Evolutionary conservation across 92 coral and sea anemone species (phyloP).

Genomic region (Anthopleura xanthogrammica): DNA sequence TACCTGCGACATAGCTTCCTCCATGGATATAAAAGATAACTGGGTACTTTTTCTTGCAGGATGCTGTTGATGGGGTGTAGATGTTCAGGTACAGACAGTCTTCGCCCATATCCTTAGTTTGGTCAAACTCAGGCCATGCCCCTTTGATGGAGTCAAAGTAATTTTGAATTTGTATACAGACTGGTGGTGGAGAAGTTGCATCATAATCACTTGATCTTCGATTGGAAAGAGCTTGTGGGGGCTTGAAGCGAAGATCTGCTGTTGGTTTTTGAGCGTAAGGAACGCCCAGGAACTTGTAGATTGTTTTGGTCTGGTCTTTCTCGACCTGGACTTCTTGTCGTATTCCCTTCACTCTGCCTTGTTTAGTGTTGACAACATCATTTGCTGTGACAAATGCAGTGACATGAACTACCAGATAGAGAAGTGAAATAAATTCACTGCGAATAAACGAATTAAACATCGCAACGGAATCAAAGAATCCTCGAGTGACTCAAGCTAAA

Average conservation of each 20-base stretch:
- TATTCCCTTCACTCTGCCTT: slow-evolving; percentile 22
- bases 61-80: slow-evolving; percentile 47
- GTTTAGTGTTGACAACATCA: neutral
- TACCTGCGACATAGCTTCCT: slow-evolving; percentile 61
- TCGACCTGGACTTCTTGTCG: slow-evolving; percentile 4
- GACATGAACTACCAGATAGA: neutral
- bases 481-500: too few species aligned
- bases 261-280: slow-evolving; percentile 46
- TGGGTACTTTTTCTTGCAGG: too few species aligned
- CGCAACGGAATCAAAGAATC: neutral
- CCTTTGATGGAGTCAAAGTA: slow-evolving; percentile 11
- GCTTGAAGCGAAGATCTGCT: slow-evolving; percentile 44
- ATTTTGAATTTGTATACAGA: slow-evolving; percentile 42
- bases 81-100: slow-evolving; percentile 15
- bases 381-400: neutral
- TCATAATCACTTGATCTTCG: slow-evolving; percentile 33
- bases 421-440: neutral
- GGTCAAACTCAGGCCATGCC: slow-evolving; percentile 27
- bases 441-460: slow-evolving; percentile 7
- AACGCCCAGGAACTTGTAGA: slow-evolving; percentile 37
- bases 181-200: slow-evolving; percentile 47
- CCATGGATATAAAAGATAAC: slow-evolving; percentile 58
- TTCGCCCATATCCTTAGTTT: slow-evolving; percentile 37
- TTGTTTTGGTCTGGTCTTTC: slow-evolving; percentile 31
- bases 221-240: slow-evolving; percentile 14